Evolutionary conservation across 1,140 invertebrate genomes (phyloP).

Genomic region (Archegozetes longisetosus): DNA sequence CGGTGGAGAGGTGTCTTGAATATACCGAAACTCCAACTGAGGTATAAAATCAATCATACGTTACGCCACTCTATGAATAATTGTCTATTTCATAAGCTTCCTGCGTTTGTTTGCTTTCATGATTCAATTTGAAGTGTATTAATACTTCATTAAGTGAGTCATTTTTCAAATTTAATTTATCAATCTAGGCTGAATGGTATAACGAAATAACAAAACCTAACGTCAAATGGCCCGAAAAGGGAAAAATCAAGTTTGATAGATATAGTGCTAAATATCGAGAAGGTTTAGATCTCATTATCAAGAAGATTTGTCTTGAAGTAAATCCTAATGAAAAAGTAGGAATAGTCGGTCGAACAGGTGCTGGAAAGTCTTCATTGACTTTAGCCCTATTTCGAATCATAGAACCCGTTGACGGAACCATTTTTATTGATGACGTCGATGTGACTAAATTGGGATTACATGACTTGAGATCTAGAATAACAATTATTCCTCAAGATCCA

Average conservation of each 20-base stretch:
- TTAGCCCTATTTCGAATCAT: conserved; percentile 44
- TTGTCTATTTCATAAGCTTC: no score
- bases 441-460: conserved; percentile 48
- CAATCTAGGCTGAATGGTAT: background rate
- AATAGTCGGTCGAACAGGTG: conserved; percentile 44
- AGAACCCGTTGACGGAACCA: conserved; percentile 47
- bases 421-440: conserved; percentile 66
- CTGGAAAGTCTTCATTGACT: conserved; percentile 34
- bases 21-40: conserved; percentile 47
- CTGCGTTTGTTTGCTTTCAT: no score
- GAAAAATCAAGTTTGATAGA: conserved; percentile 53
- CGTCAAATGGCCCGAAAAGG: conserved; percentile 52
- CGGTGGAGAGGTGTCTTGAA: conserved; percentile 44
- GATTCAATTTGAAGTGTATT: no score
- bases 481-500: conserved; percentile 85
- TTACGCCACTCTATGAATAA: no score
- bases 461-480: conserved; percentile 57
- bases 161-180: no score
- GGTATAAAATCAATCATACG: conserved; percentile 22
- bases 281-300: conserved; percentile 61
- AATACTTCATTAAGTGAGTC: no score
- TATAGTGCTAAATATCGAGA: conserved; percentile 61
- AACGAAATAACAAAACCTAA: conserved; percentile 34
- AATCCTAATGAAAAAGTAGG: conserved; percentile 61
- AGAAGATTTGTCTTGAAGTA: conserved; percentile 49